Base-by-base conservation (phyloP, 1,140 invertebrate genomes). In the Drosophila melanica region DNA sequence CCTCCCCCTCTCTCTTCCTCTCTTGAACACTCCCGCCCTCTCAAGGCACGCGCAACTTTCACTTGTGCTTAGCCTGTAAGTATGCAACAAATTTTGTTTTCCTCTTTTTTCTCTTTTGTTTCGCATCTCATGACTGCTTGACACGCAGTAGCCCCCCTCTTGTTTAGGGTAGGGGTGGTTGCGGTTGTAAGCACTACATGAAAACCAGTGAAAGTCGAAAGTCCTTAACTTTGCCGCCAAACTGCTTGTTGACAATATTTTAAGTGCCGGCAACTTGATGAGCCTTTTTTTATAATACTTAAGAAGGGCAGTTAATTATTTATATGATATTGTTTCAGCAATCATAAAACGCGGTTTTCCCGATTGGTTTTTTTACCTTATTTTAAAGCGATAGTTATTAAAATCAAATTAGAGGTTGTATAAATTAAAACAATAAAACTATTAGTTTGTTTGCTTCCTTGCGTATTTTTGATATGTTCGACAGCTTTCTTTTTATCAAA, bases 1-100 rank as follows among this genome's bases (percentile, higher is more conserved):
- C 12, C 23, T 45, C 33, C 14, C 23, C 16, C 8, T 23, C 35
- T n/a, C 3, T n/a, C 20, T n/a, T 5, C n/a, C n/a, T 12, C 16
- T 23, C 18, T 20, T 14, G 30, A 27, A 8, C 27, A 27, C 27
- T 27, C 27, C 27, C 27, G 4, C 39, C 4, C 54, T 44, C 42
- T 27, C 68, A 23, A 66, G 50, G 66, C 77, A 86, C 63, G 70
- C 75, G 76, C 67, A 86, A 87, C 82, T 86, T 86, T 89, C 64
- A 55, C 81, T 85, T 74, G 51, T 77, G 81, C 76, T 76, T 79
- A 54, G 82, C 71, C 51, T 75, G 59, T 45, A 81, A 81, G 71
- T 79, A 87, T 87, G 79, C 82, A 87, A 82, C 75, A 87, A 82
- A 55, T 77, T 77, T 68, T 42, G 33, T 59, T 44, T 45, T 23